Evolutionary conservation across 1,140 invertebrate genomes (phyloP), one percentile per base, ranked within the genome.

Genomic region (Scaptomyza hsui): DNA sequence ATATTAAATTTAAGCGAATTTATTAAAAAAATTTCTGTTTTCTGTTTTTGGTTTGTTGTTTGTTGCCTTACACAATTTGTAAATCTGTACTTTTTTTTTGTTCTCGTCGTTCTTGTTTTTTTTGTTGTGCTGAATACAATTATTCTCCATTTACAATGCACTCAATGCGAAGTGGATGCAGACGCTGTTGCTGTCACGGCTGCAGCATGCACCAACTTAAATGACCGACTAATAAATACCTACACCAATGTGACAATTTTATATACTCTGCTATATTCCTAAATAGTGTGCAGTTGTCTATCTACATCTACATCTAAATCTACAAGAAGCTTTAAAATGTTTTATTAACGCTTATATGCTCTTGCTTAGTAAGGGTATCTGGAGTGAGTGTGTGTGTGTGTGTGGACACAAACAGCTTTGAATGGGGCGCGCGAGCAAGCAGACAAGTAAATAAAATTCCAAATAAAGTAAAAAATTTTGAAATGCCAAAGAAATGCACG

Each of bases 61-160:
- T 55, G 47, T 45, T 72, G 72, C 56, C 51, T 78, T 75, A 64
- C 72, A 72, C 61, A 83, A 83, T 86, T 80, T 68, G 48, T 72
- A 77, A 85, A 81, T 83, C 81, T 67, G 61, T 37, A 69, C 75
- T 39, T 75, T 75, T 81, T 9, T 37, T 37, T 37, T 3, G 4
- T 37, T 37, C 9, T 29, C 9, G 1, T 29, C 7, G 26, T 29
- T 29, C 6, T 29, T 7, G 26, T 6, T 9, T 6, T 29, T 29
- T 6, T 29, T 77, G 65, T 57, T 81, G 53, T 65, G 71, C 74
- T 70, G 60, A 81, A 88, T 78, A 74, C 82, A 86, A 86, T 86
- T 86, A 86, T 88, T 82, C 67, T 86, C 74, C 82, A 86, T 86
- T 86, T 86, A 86, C 82, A 88, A 88, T 88, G 82, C 82, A 86